Base-by-base conservation (phyloP, 1,140 invertebrate species). In the Drosophila arawakana region DNA sequence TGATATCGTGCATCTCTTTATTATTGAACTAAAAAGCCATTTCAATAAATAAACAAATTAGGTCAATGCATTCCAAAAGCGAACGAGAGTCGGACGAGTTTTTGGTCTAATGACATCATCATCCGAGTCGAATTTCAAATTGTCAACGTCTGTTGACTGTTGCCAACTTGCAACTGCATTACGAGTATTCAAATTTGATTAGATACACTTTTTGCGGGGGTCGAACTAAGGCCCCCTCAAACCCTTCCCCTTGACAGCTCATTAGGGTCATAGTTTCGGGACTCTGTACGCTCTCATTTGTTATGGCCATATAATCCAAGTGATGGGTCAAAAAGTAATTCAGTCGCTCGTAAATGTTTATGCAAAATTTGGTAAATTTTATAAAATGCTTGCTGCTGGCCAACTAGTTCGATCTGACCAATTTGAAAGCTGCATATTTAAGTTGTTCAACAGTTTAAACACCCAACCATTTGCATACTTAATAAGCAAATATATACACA, bases 11-110 rank as follows among this genome's bases (percentile, higher is more conserved):
- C n/a, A 49, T 46, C 37, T 59, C 74, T 70, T 39, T 50, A 62
- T 59, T 73, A 74, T 79, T 73, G 77, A 73, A 73, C 60, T 73
- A 71, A 83, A 88, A 88, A 89, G 77, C 80, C 83, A 89, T 89
- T 88, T 78, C 74, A 88, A 88, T 88, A 86, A 86, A 86, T 86
- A 86, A 86, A 76, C 71, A 89, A 88, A 83, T 78, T 88, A 72
- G 84, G 84, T 89, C 84, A 88, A 70, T 76, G 73, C 76, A 86
- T 68, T 15, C 44, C 52, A 49, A 46, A 39, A 11, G 34, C 35
- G 13, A 5, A 30, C 25, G 11, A 25, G n/a, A 39, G 9, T 8
- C 5, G 58, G 39, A 34, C n/a, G 25, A 7, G 50, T 9, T 47
- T 47, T 41, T n/a, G 34, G 5, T 54, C 49, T 73, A 73, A 73